Conservation (phyloP, 1,140 invertebrate genomes). For the Papilio xuthus region DNA sequence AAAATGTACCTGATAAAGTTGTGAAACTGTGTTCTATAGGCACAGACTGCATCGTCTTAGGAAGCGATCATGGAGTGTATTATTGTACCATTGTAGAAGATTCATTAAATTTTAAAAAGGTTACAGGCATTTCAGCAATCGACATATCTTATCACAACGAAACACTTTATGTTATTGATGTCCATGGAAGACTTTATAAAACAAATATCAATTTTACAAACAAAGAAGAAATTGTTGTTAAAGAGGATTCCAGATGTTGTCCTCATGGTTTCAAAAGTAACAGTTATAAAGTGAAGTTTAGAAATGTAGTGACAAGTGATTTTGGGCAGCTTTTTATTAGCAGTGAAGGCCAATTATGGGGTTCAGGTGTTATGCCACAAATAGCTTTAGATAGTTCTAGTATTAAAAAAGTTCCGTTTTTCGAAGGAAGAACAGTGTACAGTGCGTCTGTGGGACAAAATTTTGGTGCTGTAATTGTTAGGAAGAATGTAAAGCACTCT, state of each 20-base stretch:
- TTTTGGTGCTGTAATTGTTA: constrained; percentile 87
- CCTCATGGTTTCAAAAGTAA: constrained; percentile 84
- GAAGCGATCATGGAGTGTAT: constrained; percentile 76
- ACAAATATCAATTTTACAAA: constrained; percentile 81
- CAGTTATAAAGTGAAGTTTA: constrained; percentile 84
- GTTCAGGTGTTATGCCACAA: constrained; percentile 87
- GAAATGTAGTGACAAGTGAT: constrained; percentile 83
- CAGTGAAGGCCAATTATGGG: constrained; percentile 88
- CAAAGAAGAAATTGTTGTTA: constrained; percentile 83
- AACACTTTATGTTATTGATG: constrained; percentile 84
- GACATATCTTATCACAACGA: constrained; percentile 84
- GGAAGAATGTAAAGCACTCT: constrained; percentile 81
- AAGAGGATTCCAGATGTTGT: constrained; percentile 84
- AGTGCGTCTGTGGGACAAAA: constrained; percentile 85
- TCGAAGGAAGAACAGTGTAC: constrained; percentile 85
- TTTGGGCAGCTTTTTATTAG: constrained; percentile 85
- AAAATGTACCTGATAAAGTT: constrained; percentile 74
- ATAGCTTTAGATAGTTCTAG: constrained; percentile 83
- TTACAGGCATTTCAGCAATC: constrained; percentile 76
- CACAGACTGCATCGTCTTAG: constrained; percentile 72
- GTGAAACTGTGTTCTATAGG: constrained; percentile 74
- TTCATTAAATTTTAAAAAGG: constrained; percentile 67
- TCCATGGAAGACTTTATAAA: constrained; percentile 83
- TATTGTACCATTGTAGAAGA: constrained; percentile 68
- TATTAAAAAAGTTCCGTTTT: constrained; percentile 86